These are phyloP conservation scores for Apodemia hepburni DNA, from an alignment of 2,888 invertebrate species.

Conservation along the genomic window DNA sequence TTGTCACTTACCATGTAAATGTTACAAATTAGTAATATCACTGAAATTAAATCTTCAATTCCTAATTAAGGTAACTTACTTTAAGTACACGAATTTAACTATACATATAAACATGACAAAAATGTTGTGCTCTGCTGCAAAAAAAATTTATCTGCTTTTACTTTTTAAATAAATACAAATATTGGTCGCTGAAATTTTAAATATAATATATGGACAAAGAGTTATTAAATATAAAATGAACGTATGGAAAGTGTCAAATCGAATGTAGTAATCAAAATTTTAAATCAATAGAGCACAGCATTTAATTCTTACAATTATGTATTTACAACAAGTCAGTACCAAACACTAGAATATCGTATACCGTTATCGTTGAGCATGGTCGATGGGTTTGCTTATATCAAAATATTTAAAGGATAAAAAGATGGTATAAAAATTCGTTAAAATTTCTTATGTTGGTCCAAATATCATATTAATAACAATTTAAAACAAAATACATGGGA, in stretches of 20 bases:
- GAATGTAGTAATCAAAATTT: background rate
- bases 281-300: constrained; percentile 20
- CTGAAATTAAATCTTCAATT: background rate
- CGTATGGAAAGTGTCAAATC: too few relatives aligned
- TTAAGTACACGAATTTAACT: constrained; percentile 7
- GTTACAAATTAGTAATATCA: background rate
- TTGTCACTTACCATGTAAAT: background rate
- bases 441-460: background rate
- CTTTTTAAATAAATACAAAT: background rate
- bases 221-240: too few relatives aligned
- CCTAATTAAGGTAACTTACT: constrained; percentile 8
- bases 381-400: constrained; percentile 36
- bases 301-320: constrained; percentile 17
- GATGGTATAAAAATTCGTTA: background rate
- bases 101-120: background rate
- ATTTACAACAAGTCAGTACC: constrained; percentile 24
- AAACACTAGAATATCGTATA: constrained; percentile 38
- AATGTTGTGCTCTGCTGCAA: background rate
- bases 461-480: background rate
- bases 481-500: too few relatives aligned
- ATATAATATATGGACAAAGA: background rate
- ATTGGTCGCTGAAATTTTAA: background rate
- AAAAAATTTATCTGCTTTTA: background rate
- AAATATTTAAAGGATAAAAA: constrained; percentile 18
- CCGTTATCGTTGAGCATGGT: constrained; percentile 46